These are phyloP conservation scores for Stigmatopora nigra DNA, from an alignment of 2,113 vertebrate genomes.

Conservation along the genomic window DNA sequence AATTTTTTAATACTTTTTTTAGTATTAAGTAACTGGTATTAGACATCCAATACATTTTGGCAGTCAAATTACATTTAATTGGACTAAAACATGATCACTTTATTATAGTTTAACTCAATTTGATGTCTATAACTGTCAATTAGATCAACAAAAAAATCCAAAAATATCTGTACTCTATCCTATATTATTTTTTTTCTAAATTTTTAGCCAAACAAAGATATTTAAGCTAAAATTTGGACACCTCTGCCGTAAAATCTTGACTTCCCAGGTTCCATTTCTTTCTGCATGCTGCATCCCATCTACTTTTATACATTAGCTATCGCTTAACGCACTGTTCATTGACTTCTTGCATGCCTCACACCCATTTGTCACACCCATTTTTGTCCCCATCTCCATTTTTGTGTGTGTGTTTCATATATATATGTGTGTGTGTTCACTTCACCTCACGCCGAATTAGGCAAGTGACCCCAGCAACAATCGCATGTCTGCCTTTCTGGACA, in stretches of 20 bases:
- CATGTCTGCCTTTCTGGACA: slow-evolving; percentile 84
- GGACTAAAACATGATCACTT: no score
- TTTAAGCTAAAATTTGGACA: no score
- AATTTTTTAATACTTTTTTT: no score
- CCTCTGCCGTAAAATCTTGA: not conserved
- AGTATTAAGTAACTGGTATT: no score
- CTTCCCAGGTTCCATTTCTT: slow-evolving; percentile 14
- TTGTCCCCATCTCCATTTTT: slow-evolving; percentile 46
- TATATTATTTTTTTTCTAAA: no score
- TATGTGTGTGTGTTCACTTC: slow-evolving; percentile 32
- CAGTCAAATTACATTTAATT: no score
- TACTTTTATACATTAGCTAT: slow-evolving; percentile 6
- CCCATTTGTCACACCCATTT: slow-evolving; percentile 36
- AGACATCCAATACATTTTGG: no score
- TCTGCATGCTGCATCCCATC: slow-evolving; percentile 4
- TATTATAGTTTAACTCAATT: no score
- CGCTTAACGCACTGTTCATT: slow-evolving; percentile 18
- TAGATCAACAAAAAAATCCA: no score
- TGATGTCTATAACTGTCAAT: no score
- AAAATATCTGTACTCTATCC: no score
- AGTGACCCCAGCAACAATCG: slow-evolving; percentile 76
- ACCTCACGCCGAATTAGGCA: slow-evolving; percentile 71
- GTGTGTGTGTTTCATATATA: not conserved
- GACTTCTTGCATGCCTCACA: slow-evolving; percentile 20
- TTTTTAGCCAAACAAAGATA: no score